A percentile compares a stretch with the other conserved stretches of the same genome.
phyloP scores from a whole-genome alignment of 2,888 invertebrate genomes.

The Heteromurus nitidus region DNA sequence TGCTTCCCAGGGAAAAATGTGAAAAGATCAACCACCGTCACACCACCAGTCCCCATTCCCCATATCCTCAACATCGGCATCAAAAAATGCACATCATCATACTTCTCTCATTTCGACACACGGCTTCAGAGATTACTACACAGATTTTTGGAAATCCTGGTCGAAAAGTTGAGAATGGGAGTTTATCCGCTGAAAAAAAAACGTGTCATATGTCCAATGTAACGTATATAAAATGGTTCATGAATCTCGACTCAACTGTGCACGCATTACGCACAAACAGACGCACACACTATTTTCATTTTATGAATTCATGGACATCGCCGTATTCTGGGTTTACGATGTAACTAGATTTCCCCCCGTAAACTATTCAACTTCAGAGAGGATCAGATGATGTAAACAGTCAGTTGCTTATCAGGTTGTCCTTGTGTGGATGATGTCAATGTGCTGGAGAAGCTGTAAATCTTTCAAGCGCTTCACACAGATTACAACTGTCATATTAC shows the following conservation, averaged over 20 bases:
- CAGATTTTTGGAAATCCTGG: too few relatives aligned
- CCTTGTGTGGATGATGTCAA: conserved; percentile 36
- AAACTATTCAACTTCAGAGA: too few relatives aligned
- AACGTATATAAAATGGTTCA: conserved; percentile 58
- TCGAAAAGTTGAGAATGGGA: conserved; percentile 34
- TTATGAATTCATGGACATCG: conserved; percentile 16
- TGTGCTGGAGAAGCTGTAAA: conserved; percentile 59
- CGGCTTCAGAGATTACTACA: background rate
- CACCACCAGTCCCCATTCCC: background rate
- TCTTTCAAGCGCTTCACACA: conserved; percentile 60
- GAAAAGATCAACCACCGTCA: background rate
- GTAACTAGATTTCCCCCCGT: conserved; percentile 17
- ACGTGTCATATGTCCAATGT: conserved; percentile 49
- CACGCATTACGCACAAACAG: too few relatives aligned
- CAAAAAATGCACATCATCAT: conserved; percentile 10
- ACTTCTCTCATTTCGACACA: background rate
- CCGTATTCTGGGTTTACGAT: conserved; percentile 20
- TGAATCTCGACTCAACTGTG: too few relatives aligned
- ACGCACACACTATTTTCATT: too few relatives aligned
- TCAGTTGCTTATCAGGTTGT: conserved; percentile 52
- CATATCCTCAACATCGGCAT: too few relatives aligned
- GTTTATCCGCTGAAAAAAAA: conserved; percentile 46
- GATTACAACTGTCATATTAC: conserved; percentile 65
- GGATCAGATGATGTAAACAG: too few relatives aligned
- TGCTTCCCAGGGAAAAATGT: conserved; percentile 1